A percentile compares a stretch with the other conserved stretches of the same genome.
These are phyloP conservation scores for Amblyopsis hoosieri DNA, from an alignment of 2,797 vertebrate genomes.

Conservation along the genomic window DNA sequence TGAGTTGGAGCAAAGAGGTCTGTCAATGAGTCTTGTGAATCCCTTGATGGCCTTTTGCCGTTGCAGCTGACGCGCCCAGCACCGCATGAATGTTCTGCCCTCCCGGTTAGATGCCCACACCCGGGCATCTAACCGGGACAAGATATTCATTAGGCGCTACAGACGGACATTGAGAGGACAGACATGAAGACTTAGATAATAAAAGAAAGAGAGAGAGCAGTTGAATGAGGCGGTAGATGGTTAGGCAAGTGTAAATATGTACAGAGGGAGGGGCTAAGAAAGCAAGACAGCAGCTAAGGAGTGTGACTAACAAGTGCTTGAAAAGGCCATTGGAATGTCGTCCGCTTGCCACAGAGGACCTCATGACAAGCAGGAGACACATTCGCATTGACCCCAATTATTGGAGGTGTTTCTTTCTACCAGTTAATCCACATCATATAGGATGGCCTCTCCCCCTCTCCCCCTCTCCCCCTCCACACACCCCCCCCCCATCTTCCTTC, in stretches of 20 bases:
- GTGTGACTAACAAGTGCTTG: conserved; percentile 51
- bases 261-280: no score
- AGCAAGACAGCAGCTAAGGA: not conserved
- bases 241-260: no score
- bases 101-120: conserved; percentile 29
- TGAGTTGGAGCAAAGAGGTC: conserved; percentile 49
- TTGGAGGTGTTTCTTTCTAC: conserved; percentile 70
- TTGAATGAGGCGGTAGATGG: not conserved
- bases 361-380: conserved; percentile 68
- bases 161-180: conserved; percentile 9
- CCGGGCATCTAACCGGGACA: conserved; percentile 58
- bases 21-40: conserved; percentile 52
- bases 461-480: not conserved
- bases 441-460: conserved; percentile 20
- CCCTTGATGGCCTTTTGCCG: conserved; percentile 58
- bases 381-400: conserved; percentile 79
- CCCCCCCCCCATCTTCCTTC: not conserved
- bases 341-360: conserved; percentile 49
- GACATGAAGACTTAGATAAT: not conserved
- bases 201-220: not conserved
- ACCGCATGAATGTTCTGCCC: conserved; percentile 61
- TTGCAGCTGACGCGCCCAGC: conserved; percentile 57
- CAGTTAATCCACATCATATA: conserved; percentile 63
- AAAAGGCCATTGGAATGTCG: conserved; percentile 51
- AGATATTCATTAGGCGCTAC: conserved; percentile 60